These are phyloP conservation scores for Elysia crispata DNA, from an alignment of 2,888 invertebrate species.

Conservation along the genomic window DNA sequence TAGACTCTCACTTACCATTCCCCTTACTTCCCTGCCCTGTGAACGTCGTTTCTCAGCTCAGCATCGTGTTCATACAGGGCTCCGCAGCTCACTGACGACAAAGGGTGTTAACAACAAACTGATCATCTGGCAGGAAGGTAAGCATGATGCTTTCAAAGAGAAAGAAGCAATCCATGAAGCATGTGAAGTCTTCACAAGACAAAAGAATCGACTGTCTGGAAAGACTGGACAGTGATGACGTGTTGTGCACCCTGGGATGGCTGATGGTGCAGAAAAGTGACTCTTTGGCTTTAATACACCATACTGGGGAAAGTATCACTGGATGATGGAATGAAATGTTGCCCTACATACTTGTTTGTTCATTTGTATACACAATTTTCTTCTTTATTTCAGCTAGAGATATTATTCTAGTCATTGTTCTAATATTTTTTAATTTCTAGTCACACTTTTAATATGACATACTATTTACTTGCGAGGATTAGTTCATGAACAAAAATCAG, in stretches of 20 bases:
- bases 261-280: too few species aligned
- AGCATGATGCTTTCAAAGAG: neutral
- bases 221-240: neutral
- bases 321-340: too few species aligned
- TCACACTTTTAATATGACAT: too few species aligned
- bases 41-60: neutral
- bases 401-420: too few species aligned
- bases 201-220: neutral
- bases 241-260: slow-evolving; percentile 9
- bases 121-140: neutral
- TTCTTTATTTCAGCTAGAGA: too few species aligned
- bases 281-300: too few species aligned
- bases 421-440: too few species aligned
- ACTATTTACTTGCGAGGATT: too few species aligned
- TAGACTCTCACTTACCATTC: neutral
- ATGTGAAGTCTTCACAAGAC: neutral
- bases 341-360: too few species aligned
- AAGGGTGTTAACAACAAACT: neutral
- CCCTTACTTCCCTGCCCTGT: neutral
- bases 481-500: too few species aligned
- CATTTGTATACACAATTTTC: too few species aligned
- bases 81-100: slow-evolving; percentile 1
- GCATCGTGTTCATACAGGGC: neutral
- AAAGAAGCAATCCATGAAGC: neutral
- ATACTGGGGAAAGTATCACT: too few species aligned